A percentile compares a stretch with the other conserved stretches of the same genome.
Evolutionary conservation across 2,888 invertebrate species (phyloP).

Genomic region (Unio delphinus): DNA sequence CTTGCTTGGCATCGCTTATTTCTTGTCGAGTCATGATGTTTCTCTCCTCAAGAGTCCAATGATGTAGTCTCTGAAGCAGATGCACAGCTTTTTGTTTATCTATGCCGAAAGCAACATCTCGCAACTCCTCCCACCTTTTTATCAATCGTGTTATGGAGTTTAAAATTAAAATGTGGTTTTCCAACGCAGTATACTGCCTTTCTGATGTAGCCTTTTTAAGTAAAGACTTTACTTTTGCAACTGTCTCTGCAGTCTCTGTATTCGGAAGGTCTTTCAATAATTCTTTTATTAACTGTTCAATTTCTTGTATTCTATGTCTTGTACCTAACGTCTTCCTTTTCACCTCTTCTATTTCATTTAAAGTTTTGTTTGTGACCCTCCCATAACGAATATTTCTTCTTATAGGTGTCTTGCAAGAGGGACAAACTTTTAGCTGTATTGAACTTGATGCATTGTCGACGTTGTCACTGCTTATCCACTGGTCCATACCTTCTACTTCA

Average conservation of each 20-base stretch:
- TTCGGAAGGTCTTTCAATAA: not conserved
- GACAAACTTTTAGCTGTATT: constrained; percentile 73
- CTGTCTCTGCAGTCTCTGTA: not conserved
- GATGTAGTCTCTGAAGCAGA: constrained; percentile 12
- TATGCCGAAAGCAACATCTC: constrained; percentile 2
- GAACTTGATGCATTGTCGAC: constrained; percentile 71
- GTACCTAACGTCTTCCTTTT: constrained; percentile 40
- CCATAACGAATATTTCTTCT: constrained; percentile 77
- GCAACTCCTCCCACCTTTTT: constrained; percentile 17
- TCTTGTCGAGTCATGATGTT: constrained; percentile 40
- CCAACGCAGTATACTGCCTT: constrained; percentile 21
- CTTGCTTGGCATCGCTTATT: constrained; percentile 32
- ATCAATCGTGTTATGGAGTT: constrained; percentile 8
- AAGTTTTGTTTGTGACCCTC: constrained; percentile 73
- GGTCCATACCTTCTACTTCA: constrained; percentile 69
- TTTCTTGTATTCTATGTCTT: constrained; percentile 8
- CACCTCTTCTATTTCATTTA: constrained; percentile 67
- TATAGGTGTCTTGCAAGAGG: constrained; percentile 77
- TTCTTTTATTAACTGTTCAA: constrained; percentile 13
- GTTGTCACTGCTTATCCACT: constrained; percentile 58
- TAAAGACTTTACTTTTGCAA: constrained; percentile 12
- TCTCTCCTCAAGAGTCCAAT: constrained; percentile 26
- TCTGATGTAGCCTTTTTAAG: constrained; percentile 14
- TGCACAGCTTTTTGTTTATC: constrained; percentile 9
- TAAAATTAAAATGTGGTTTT: constrained; percentile 20